A percentile compares a stretch with the other conserved stretches of the same genome.
Conservation (phyloP, 2,113 vertebrate species). For the Grallaria varia region DNA sequence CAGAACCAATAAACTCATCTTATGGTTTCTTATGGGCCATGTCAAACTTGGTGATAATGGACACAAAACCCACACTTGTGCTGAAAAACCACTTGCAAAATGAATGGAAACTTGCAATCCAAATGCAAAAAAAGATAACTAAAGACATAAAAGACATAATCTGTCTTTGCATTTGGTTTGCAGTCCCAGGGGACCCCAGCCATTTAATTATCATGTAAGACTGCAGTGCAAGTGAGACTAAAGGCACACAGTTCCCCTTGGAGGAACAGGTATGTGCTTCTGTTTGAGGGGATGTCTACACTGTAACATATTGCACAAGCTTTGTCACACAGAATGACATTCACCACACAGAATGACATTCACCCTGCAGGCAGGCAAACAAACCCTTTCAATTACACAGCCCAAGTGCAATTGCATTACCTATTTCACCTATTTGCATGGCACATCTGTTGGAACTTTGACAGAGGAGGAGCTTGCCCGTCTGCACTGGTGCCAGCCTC, state of each 20-base stretch:
- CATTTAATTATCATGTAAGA: neutral
- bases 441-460: neutral
- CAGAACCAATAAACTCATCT: neutral
- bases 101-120: neutral
- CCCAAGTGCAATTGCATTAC: neutral
- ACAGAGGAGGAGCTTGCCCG: neutral
- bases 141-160: neutral
- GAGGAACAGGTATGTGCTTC: neutral
- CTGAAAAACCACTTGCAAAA: neutral
- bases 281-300: neutral
- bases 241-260: neutral
- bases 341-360: neutral
- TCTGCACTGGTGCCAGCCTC: neutral
- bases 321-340: neutral
- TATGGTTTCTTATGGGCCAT: neutral
- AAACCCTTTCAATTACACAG: neutral
- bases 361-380: neutral
- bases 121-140: neutral
- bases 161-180: neutral
- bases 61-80: neutral
- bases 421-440: neutral
- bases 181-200: neutral
- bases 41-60: neutral
- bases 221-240: neutral
- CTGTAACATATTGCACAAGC: neutral